Base-by-base conservation (phyloP, 2,797 vertebrate genomes). In the Xiphorhynchus erythropygius region DNA sequence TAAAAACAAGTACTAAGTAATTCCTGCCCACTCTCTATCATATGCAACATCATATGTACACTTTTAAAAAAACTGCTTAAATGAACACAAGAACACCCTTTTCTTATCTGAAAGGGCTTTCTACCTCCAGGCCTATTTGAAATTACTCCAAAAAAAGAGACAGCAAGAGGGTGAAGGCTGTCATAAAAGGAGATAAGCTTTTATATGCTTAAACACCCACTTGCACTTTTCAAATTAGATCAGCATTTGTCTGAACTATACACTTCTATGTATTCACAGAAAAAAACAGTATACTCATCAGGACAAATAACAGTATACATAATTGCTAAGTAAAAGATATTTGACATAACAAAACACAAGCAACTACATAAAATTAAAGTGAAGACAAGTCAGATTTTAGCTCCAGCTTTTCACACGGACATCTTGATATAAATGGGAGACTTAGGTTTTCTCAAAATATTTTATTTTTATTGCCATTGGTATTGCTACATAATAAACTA, bases 211-310 rank as follows among this genome's bases (percentile, higher is more conserved):
- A 50, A 94, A 71, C 27, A 86, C 25, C 13, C 25, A 77, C 46
- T 21, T 50, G 41, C 3, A 63, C 35, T 92, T 75, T 55, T 22
- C 67, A 76, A 84, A 63, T 69, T 35, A 78, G 62, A 71, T 49
- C 10, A 67, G 50, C 21, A 63, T 77, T 93, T 76, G 9, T 67
- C 63, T 77, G 52, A 89, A 41, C 12, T 59, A 23, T 13, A 10
- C 13, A 56, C 7, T 39, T 64, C 42, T 55, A 18, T 2, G 23
- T 14, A 56, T 32, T 33, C n/a, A 87, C 18, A 55, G 46, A 67
- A 55, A 5, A 0, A 27, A 1, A 9, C 35, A 37, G 11, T 13
- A 33, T 9, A n/a, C 5, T 50, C 2, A 4, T 5, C 9, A 79
- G 24, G 53, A 52, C 69, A 94, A 71, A 21, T 11, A 67, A 42